Percentiles rank a stretch among this genome's conserved stretches.
Conservation (phyloP, 2,113 vertebrate species). For the Nothocercus julius region DNA sequence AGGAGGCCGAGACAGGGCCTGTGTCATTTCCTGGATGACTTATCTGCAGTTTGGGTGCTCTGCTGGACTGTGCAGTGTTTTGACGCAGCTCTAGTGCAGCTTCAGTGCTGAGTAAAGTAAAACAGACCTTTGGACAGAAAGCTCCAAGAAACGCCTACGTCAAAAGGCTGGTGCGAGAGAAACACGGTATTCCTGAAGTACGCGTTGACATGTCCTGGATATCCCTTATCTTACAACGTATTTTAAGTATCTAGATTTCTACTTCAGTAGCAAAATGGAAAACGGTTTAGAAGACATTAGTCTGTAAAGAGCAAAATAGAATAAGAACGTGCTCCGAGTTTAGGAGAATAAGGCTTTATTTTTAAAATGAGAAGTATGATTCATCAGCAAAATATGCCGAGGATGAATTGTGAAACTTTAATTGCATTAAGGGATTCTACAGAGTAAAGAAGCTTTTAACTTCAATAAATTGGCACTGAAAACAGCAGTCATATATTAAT, state of each 20-base stretch:
- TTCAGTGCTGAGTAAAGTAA: not conserved
- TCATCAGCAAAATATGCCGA: not conserved
- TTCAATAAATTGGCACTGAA: not conserved
- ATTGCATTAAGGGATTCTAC: not conserved
- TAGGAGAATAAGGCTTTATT: not conserved
- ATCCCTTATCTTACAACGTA: not conserved
- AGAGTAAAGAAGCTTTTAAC: not conserved
- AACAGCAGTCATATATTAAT: not conserved
- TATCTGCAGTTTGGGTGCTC: not conserved
- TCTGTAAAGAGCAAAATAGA: not conserved
- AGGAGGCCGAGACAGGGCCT: slow-evolving; percentile 69
- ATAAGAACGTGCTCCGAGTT: not conserved
- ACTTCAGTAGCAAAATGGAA: not conserved
- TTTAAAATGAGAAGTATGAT: not conserved
- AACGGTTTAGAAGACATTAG: not conserved
- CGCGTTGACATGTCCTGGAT: not conserved
- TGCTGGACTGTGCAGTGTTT: not conserved
- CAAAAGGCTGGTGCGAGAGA: not conserved
- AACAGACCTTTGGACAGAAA: not conserved
- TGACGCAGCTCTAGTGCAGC: not conserved
- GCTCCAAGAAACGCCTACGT: not conserved
- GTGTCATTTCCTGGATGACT: slow-evolving; percentile 84
- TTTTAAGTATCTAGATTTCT: not conserved
- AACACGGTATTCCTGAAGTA: not conserved
- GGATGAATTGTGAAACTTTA: not conserved